These are phyloP conservation scores for Leucoraja erinaceus DNA, from an alignment of 2,113 vertebrate species.

Conservation along the genomic window DNA sequence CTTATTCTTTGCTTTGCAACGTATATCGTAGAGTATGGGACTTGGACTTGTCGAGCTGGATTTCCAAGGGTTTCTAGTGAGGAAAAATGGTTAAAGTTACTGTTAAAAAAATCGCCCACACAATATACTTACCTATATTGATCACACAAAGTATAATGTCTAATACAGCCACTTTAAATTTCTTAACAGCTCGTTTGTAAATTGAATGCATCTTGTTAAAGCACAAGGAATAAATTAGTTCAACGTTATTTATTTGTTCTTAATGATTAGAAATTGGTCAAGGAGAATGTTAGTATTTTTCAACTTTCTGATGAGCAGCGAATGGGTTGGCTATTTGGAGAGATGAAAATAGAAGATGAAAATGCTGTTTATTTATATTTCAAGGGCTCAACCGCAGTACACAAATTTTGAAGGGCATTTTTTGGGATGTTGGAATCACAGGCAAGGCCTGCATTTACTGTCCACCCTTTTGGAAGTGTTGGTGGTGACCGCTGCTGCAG, in stretches of 20 bases:
- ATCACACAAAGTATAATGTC: not conserved
- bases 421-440: too few relatives aligned
- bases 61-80: slow-evolving; percentile 58
- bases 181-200: not conserved
- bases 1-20: slow-evolving; percentile 52
- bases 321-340: not conserved
- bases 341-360: not conserved
- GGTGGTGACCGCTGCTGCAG: too few relatives aligned
- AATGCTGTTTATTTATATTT: not conserved
- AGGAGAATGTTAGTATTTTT: not conserved
- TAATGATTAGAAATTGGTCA: not conserved
- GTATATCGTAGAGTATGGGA: slow-evolving; percentile 54
- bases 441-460: too few relatives aligned
- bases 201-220: not conserved
- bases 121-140: not conserved
- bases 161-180: not conserved
- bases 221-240: not conserved
- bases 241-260: not conserved
- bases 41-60: slow-evolving; percentile 51
- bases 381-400: not conserved
- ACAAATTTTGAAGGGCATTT: not conserved
- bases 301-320: not conserved
- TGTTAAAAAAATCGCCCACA: not conserved
- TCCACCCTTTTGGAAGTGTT: too few relatives aligned
- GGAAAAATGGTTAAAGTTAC: not conserved